Evolutionary conservation across 2,888 invertebrate genomes (phyloP).

Genomic region (Ctena decussata): DNA sequence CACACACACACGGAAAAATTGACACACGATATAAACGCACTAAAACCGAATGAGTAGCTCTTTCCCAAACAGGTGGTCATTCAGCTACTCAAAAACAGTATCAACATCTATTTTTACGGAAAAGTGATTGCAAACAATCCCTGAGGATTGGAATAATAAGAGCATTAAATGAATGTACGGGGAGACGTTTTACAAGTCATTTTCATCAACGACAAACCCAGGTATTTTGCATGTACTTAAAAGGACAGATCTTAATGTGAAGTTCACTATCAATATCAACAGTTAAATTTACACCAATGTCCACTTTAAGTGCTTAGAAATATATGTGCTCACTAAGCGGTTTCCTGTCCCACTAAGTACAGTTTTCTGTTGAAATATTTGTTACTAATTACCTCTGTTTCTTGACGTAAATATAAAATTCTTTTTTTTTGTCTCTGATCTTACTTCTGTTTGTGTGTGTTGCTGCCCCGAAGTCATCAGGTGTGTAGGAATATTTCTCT

Average conservation of each 20-base stretch:
- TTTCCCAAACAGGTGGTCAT: too few relatives aligned
- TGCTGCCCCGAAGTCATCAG: slow-evolving; percentile 36
- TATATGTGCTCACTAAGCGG: slow-evolving; percentile 34
- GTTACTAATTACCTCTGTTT: slow-evolving; percentile 6
- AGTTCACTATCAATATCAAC: not conserved
- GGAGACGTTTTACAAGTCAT: too few relatives aligned
- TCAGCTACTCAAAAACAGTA: too few relatives aligned
- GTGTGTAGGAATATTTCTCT: slow-evolving; percentile 41
- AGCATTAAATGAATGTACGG: too few relatives aligned
- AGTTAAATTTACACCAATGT: not conserved
- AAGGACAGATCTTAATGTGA: not conserved
- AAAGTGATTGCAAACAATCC: too few relatives aligned
- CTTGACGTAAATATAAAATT: slow-evolving; percentile 36
- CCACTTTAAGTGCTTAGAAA: slow-evolving; percentile 31
- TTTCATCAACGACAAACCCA: too few relatives aligned
- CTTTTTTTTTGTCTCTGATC: not conserved
- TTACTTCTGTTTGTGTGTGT: slow-evolving; percentile 25
- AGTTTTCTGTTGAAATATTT: slow-evolving; percentile 31
- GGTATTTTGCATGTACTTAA: too few relatives aligned
- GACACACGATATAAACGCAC: too few relatives aligned
- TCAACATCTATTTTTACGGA: too few relatives aligned
- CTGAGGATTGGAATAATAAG: too few relatives aligned
- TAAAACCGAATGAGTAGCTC: too few relatives aligned
- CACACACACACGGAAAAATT: too few relatives aligned
- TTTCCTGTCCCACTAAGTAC: slow-evolving; percentile 28